Percentiles rank a stretch among this genome's conserved stretches.
These are phyloP conservation scores for Apogon hyalosoma DNA, from an alignment of 2,797 vertebrate genomes.

Conservation along the genomic window DNA sequence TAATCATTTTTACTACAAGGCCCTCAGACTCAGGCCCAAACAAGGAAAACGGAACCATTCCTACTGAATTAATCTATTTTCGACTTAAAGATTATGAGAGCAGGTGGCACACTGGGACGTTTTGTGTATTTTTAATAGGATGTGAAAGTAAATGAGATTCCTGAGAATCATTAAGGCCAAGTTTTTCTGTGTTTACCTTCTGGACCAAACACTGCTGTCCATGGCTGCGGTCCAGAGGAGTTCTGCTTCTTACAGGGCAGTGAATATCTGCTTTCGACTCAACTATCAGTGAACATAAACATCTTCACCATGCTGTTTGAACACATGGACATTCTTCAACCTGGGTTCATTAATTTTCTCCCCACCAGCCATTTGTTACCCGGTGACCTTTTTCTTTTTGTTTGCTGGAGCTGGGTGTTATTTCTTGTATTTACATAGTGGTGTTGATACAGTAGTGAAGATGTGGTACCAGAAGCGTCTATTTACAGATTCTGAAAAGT, in stretches of 20 bases:
- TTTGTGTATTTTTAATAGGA: not conserved
- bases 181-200: slow-evolving; percentile 1
- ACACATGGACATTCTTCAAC: too few species aligned
- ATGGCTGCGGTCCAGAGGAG: not conserved
- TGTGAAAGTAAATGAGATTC: not conserved
- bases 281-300: not conserved
- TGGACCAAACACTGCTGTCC: not conserved
- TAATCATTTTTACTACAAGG: too few species aligned
- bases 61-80: not conserved
- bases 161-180: not conserved
- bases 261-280: not conserved
- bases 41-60: too few species aligned
- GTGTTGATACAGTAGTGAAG: too few species aligned
- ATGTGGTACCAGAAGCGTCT: too few species aligned
- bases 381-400: too few species aligned
- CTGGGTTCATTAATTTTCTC: too few species aligned
- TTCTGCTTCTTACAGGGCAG: not conserved
- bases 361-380: too few species aligned
- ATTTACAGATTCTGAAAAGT: too few species aligned
- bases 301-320: not conserved
- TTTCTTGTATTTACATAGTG: too few species aligned
- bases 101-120: not conserved
- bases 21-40: not conserved
- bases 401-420: too few species aligned
- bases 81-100: not conserved